Percentiles rank a stretch among this genome's conserved stretches.
These are phyloP conservation scores for Catostylus mosaicus DNA, from an alignment of 30 jellyfish, hydroid and myxozoan genomes.

Conservation along the genomic window DNA sequence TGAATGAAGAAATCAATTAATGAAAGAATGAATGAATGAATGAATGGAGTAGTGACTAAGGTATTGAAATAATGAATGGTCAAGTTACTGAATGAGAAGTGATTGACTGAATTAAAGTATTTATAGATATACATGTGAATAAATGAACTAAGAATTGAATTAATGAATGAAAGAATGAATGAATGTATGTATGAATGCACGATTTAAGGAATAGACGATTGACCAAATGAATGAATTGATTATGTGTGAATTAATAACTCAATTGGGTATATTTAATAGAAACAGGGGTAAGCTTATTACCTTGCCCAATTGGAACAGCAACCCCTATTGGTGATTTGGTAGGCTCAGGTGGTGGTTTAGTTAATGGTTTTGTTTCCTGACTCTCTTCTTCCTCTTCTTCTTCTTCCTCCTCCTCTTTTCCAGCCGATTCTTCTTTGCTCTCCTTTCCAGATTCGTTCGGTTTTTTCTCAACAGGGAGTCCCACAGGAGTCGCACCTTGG, in stretches of 20 bases:
- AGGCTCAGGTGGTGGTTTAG: constrained; percentile 1
- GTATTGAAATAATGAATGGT: background rate
- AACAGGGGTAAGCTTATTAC: too few species aligned
- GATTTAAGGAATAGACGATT: background rate
- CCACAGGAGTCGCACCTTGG: background rate
- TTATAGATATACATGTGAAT: background rate
- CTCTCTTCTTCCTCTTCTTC: constrained; percentile 22
- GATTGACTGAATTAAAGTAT: background rate
- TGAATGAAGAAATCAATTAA: background rate
- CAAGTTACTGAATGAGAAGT: too few species aligned
- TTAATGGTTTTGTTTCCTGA: constrained; percentile 7
- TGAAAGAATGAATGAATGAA: background rate
- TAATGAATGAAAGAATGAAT: background rate
- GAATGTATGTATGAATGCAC: background rate
- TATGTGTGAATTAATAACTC: too few species aligned
- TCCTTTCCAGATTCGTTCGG: constrained; percentile 15
- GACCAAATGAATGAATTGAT: background rate
- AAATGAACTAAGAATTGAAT: background rate
- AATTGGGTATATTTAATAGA: too few species aligned
- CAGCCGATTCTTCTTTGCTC: constrained; percentile 19
- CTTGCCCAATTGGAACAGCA: constrained; percentile 26
- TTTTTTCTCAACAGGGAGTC: background rate
- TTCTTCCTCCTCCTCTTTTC: constrained; percentile 28
- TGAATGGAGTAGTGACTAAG: background rate
- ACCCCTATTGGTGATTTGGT: background rate